These are phyloP conservation scores for Toxotes lorentzi DNA, from an alignment of 2,797 vertebrate species.

Conservation along the genomic window DNA sequence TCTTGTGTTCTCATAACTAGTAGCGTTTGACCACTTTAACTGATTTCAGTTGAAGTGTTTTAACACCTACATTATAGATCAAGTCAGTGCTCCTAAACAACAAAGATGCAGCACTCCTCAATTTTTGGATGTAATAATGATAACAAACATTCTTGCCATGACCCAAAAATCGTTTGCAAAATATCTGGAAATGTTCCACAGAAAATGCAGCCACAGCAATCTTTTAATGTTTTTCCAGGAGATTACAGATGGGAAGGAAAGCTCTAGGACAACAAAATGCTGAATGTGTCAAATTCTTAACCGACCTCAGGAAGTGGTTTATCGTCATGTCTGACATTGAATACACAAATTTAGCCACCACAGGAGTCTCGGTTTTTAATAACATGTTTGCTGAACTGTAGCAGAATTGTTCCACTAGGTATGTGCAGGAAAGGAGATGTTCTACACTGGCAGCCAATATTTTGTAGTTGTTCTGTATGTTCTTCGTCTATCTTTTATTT, in stretches of 20 bases:
- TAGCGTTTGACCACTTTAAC: constrained; percentile 40
- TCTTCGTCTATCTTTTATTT: constrained; percentile 32
- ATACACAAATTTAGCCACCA: constrained; percentile 37
- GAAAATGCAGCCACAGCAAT: constrained; percentile 64
- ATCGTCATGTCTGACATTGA: constrained; percentile 50
- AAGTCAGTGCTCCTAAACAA: constrained; percentile 43
- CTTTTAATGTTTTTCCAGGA: constrained; percentile 66
- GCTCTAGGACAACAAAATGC: constrained; percentile 62
- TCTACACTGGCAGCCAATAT: neutral
- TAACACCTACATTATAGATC: constrained; percentile 40
- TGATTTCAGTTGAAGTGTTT: constrained; percentile 63
- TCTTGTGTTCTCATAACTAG: constrained; percentile 15
- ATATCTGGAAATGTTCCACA: constrained; percentile 60
- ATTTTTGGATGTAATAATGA: constrained; percentile 41
- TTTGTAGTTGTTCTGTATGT: neutral
- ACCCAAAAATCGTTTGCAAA: constrained; percentile 53
- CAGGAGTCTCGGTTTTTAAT: constrained; percentile 19
- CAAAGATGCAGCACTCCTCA: constrained; percentile 36
- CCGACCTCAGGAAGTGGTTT: constrained; percentile 64
- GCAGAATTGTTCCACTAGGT: constrained; percentile 20
- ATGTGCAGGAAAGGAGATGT: neutral
- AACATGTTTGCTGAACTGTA: constrained; percentile 22
- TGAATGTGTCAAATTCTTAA: constrained; percentile 62
- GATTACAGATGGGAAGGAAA: constrained; percentile 66
- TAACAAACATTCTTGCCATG: constrained; percentile 23